phyloP scores from a whole-genome alignment of 1,140 invertebrate genomes.

The Zaprionus gabonicus region DNA sequence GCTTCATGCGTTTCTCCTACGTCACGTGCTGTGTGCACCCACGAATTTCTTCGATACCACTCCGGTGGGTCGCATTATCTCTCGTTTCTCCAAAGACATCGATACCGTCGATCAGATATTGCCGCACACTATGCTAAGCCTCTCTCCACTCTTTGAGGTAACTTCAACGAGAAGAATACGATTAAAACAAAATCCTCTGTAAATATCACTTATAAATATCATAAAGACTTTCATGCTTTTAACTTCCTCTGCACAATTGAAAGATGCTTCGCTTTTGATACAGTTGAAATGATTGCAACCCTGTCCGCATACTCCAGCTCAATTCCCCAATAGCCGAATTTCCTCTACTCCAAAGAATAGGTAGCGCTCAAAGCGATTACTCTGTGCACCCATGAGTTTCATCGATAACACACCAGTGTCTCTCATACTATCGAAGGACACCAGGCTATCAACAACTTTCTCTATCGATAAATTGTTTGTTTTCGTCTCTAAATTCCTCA shows the following conservation, averaged over 20 bases:
- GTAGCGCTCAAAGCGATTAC: background rate
- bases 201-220: slow-evolving; percentile 13
- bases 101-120: slow-evolving; percentile 90
- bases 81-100: slow-evolving; percentile 94
- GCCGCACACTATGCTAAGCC: slow-evolving; percentile 89
- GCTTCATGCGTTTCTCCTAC: slow-evolving; percentile 91
- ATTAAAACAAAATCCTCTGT: background rate
- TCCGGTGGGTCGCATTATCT: slow-evolving; percentile 93
- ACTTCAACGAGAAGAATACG: slow-evolving; percentile 46
- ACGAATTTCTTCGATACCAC: slow-evolving; percentile 95
- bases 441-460: background rate
- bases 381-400: slow-evolving; percentile 4
- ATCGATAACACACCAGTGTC: background rate
- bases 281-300: background rate
- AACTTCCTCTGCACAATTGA: background rate
- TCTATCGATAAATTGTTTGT: background rate
- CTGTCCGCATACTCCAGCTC: background rate
- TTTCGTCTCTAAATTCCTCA: background rate
- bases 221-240: background rate
- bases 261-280: background rate
- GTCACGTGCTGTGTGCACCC: slow-evolving; percentile 90
- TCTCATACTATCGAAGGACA: background rate
- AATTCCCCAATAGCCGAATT: background rate
- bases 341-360: background rate
- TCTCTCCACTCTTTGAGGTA: slow-evolving; percentile 93